Conservation (phyloP, 2,113 vertebrate species). For the Ursus arctos region DNA sequence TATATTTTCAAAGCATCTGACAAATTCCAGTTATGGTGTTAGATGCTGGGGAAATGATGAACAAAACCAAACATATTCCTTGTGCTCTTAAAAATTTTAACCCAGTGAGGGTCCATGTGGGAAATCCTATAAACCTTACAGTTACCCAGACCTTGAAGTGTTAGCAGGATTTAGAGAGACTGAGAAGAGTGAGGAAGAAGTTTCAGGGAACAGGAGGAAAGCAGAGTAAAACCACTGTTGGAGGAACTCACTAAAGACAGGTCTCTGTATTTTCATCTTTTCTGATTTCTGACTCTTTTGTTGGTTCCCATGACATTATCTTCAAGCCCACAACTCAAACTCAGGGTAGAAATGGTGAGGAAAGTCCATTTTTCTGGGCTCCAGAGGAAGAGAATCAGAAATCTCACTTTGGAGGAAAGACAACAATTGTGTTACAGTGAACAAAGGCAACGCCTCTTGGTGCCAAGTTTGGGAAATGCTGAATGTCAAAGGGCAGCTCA, state of each 20-base stretch:
- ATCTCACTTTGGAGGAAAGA: background rate
- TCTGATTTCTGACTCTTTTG: background rate
- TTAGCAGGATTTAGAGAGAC: background rate
- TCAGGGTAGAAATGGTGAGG: background rate
- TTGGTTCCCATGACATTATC: background rate
- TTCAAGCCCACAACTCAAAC: background rate
- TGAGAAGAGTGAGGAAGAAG: background rate
- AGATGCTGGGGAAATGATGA: background rate
- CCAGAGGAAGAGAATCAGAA: background rate
- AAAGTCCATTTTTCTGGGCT: background rate
- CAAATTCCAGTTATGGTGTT: background rate
- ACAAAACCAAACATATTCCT: background rate
- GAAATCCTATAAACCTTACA: background rate
- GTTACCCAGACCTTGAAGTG: background rate
- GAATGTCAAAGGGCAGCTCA: conserved; percentile 3
- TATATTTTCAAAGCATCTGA: background rate
- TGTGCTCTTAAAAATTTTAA: background rate
- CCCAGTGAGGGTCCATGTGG: background rate
- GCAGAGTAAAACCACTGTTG: background rate
- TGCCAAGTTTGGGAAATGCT: background rate
- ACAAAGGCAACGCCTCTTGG: background rate
- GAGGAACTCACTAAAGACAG: background rate
- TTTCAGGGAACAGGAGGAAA: background rate
- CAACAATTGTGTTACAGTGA: background rate
- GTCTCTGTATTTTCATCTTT: background rate